Evolutionary conservation across 1,140 invertebrate species (phyloP), one percentile per base, ranked within the genome.

Genomic region (Tetranychus cinnabarinus): DNA sequence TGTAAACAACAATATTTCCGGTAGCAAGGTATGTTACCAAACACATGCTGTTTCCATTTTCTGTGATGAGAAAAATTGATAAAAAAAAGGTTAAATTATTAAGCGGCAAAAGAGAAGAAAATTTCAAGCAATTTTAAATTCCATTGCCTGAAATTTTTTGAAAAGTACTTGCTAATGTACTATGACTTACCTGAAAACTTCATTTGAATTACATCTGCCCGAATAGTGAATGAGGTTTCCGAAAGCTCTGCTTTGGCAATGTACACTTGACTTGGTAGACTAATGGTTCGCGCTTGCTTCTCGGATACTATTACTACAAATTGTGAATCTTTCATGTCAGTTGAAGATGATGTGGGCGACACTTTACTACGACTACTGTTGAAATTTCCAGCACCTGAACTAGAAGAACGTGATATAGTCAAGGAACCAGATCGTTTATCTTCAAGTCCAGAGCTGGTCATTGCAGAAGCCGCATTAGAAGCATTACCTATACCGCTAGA

Each of bases 261-360:
- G 69, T 72, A 75, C 45, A 72, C 70, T 73, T 96, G 91, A 61
- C 88, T 91, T 64, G 91, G 91, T 68, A 96, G 78, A 63, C 87
- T 86, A 56, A 93, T 83, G 59, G 96, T 86, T 71, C 89, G 80
- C 58, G 88, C 88, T 75, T 95, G 88, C 73, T 93, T 95, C 74
- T 96, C 90, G 55, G 88, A 92, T 60, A 84, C 83, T 62, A 96
- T 80, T 23, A 92, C 85, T 56, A 88, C 84, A 75, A 88, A 92
- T 78, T 96, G 91, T 65, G 85, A 77, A 75, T 95, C 89, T 62
- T 78, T 79, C 70, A 76, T 65, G 56, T 74, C 73, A 55, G 71
- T 73, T 69, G 77, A 70, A 36, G 70, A 71, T 42, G 70, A 64
- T 23, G 84, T 84, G 4, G 86, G 85, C 64, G 85, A 86, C 77